Percentiles rank a stretch among this genome's conserved stretches.
Conservation (phyloP, 2,888 invertebrate genomes). For the Leptinotarsa peninsularis region DNA sequence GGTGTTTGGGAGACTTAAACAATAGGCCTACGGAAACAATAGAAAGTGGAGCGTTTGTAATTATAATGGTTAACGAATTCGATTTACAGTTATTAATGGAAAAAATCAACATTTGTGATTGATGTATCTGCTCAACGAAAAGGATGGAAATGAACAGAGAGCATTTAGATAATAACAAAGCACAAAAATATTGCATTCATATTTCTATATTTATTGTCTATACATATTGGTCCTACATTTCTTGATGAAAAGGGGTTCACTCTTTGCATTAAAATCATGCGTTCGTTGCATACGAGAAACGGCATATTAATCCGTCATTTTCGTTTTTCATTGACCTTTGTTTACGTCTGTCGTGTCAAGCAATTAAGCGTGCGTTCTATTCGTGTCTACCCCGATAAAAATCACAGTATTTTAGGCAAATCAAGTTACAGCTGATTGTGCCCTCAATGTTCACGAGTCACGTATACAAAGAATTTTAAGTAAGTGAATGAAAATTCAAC, state of each 20-base stretch:
- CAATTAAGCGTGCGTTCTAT: constrained; percentile 46
- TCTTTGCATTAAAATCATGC: too few species aligned
- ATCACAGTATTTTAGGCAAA: constrained; percentile 53
- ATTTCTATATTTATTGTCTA: not conserved
- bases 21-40: constrained; percentile 34
- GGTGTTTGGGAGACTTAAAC: constrained; percentile 27
- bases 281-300: too few species aligned
- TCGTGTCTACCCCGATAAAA: constrained; percentile 53
- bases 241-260: too few species aligned
- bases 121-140: not conserved
- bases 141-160: not conserved
- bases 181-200: not conserved
- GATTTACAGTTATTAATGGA: constrained; percentile 36
- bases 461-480: constrained; percentile 48
- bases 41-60: constrained; percentile 35
- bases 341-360: constrained; percentile 44
- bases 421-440: constrained; percentile 52
- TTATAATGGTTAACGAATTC: constrained; percentile 32
- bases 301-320: too few species aligned
- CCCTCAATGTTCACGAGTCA: constrained; percentile 50
- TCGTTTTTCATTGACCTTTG: not conserved
- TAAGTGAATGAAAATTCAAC: constrained; percentile 42
- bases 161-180: not conserved
- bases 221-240: too few species aligned
- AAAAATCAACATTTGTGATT: constrained; percentile 34